Evolutionary conservation across 2,888 invertebrate genomes (phyloP).

Genomic region (Drosophila barbarae): DNA sequence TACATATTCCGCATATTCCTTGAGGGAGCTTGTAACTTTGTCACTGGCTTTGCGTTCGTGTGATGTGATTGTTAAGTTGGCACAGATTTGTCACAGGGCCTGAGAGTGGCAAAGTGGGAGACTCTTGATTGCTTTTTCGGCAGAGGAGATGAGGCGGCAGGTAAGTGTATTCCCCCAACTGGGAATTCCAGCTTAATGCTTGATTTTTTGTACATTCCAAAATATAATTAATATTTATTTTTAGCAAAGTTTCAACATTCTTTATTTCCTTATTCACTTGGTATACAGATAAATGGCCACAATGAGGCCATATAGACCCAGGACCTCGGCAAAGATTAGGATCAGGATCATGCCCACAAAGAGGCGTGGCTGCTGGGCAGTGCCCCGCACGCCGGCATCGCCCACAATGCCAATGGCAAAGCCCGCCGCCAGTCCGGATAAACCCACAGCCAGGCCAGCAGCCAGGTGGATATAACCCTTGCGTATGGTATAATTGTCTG

Average conservation of each 20-base stretch:
- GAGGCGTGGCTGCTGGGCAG: constrained; percentile 97
- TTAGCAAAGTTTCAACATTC: neutral
- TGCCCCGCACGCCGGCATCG: constrained; percentile 98
- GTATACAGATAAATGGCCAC: constrained; percentile 99
- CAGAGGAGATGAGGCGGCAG: neutral
- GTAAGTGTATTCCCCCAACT: neutral
- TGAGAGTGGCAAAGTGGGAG: constrained; percentile 3
- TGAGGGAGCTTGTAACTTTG: constrained; percentile 44
- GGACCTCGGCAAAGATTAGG: constrained; percentile 99
- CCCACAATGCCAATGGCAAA: constrained; percentile 86
- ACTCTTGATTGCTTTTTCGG: constrained; percentile 18
- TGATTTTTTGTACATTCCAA: neutral
- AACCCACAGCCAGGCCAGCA: constrained; percentile 97
- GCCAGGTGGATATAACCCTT: constrained; percentile 98
- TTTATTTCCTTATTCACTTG: constrained; percentile 82
- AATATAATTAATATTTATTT: constrained; percentile 6
- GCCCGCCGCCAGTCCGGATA: constrained; percentile 98
- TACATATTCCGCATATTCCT: constrained; percentile 46
- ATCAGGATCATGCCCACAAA: constrained; percentile 66
- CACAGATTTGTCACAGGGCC: constrained; percentile 58
- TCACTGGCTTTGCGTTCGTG: constrained; percentile 37
- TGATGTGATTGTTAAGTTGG: constrained; percentile 64
- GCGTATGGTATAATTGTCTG: constrained; percentile 78
- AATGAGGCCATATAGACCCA: constrained; percentile 99
- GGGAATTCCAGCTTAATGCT: constrained; percentile 1